Percentiles rank a stretch among this genome's conserved stretches.
These are phyloP conservation scores for Oedothorax gibbosus DNA, from an alignment of 1,140 invertebrate species.

Conservation along the genomic window DNA sequence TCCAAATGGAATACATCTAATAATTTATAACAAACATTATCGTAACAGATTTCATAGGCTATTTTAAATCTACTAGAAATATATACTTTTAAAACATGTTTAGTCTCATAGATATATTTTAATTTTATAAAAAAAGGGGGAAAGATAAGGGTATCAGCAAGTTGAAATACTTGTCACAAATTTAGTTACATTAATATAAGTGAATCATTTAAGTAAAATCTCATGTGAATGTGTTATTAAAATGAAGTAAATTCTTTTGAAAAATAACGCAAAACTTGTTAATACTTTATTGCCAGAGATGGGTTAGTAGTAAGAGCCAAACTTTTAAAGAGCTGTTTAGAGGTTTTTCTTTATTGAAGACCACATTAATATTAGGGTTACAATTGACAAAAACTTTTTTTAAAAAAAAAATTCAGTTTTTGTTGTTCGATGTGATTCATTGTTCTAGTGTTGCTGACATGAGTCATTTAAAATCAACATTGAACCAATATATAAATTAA, in stretches of 20 bases:
- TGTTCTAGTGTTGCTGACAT: too few relatives aligned
- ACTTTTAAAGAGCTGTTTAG: too few relatives aligned
- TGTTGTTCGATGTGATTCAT: too few relatives aligned
- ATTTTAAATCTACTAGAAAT: slow-evolving; percentile 45
- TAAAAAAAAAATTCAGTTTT: too few relatives aligned
- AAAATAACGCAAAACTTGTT: too few relatives aligned
- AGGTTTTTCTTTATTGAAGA: too few relatives aligned
- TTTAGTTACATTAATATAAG: not conserved
- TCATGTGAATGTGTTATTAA: not conserved
- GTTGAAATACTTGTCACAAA: not conserved
- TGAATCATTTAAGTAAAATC: slow-evolving; percentile 2
- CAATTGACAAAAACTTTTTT: too few relatives aligned
- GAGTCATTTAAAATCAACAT: too few relatives aligned
- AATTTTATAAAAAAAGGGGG: slow-evolving; percentile 6
- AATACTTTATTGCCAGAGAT: too few relatives aligned
- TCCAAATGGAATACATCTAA: slow-evolving; percentile 39
- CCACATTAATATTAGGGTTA: too few relatives aligned
- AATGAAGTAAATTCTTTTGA: not conserved
- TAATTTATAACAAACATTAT: slow-evolving; percentile 30
- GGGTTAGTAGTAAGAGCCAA: too few relatives aligned
- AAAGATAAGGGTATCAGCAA: slow-evolving; percentile 5
- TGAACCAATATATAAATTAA: too few relatives aligned
- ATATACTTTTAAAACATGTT: slow-evolving; percentile 37
- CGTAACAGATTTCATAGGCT: slow-evolving; percentile 39
- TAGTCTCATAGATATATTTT: slow-evolving; percentile 26